phyloP scores from a whole-genome alignment of 2,888 invertebrate species.

The Pachydiplax longipennis region DNA sequence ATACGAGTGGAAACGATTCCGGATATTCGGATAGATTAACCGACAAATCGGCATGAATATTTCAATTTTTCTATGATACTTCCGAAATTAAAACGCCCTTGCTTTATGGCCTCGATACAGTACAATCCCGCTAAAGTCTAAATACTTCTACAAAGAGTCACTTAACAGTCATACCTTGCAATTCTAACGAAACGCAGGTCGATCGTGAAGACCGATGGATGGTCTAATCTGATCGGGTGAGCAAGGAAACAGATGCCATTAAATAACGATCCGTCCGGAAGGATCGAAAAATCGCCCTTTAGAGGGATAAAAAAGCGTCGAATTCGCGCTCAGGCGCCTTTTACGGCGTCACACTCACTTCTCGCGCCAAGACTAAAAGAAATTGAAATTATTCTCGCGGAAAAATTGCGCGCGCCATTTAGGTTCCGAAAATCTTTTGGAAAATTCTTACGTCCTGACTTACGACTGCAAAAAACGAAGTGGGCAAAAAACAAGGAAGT shows the following conservation, averaged over 20 bases:
- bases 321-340: neutral
- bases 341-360: neutral
- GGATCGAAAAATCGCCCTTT: neutral
- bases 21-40: too few species aligned
- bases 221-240: neutral
- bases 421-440: neutral
- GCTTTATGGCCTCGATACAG: neutral
- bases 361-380: neutral
- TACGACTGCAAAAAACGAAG: neutral
- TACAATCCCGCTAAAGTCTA: neutral
- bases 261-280: neutral
- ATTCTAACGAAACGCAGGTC: neutral
- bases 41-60: too few species aligned
- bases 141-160: neutral
- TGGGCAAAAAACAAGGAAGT: neutral
- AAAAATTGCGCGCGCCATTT: neutral
- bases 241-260: neutral
- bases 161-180: neutral
- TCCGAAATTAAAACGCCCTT: neutral
- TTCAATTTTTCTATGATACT: too few species aligned
- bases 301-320: neutral
- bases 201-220: neutral
- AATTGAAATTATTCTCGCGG: neutral
- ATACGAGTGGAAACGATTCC: too few species aligned
- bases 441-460: neutral